Percentiles rank a stretch among this genome's conserved stretches.
phyloP scores from a whole-genome alignment of 2,888 invertebrate genomes.

The Diaperis boleti region DNA sequence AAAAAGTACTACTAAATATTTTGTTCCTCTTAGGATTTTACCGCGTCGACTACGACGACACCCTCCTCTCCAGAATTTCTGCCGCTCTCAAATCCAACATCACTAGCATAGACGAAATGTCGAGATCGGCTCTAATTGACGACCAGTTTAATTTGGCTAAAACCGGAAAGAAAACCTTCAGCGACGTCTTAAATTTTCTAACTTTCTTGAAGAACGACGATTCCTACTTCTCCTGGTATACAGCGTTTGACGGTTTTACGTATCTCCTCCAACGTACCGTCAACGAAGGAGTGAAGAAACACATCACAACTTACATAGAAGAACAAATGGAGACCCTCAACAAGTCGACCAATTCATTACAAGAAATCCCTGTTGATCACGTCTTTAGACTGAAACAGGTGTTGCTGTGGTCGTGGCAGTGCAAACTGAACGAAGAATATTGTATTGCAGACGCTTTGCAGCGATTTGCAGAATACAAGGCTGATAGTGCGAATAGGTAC shows the following conservation, averaged over 20 bases:
- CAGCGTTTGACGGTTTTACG: constrained; percentile 55
- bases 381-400: constrained; percentile 47
- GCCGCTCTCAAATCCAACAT: constrained; percentile 34
- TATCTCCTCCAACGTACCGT: constrained; percentile 4
- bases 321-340: constrained; percentile 1
- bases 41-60: constrained; percentile 72
- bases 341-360: constrained; percentile 8
- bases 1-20: too few relatives aligned
- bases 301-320: not conserved
- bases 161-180: constrained; percentile 64
- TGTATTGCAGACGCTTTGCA: too few relatives aligned
- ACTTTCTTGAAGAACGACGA: constrained; percentile 72
- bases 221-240: constrained; percentile 81
- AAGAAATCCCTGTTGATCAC: constrained; percentile 30
- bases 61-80: constrained; percentile 69
- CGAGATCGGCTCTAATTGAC: constrained; percentile 76
- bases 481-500: too few relatives aligned
- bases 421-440: too few relatives aligned
- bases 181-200: constrained; percentile 12
- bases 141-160: constrained; percentile 81
- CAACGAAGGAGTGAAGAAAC: not conserved
- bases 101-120: constrained; percentile 16
- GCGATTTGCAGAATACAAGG: too few relatives aligned
- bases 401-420: constrained; percentile 48
- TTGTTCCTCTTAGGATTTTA: constrained; percentile 26